These are phyloP conservation scores for Sphenopsis melanotis DNA, from an alignment of 2,797 vertebrate genomes.

Conservation along the genomic window DNA sequence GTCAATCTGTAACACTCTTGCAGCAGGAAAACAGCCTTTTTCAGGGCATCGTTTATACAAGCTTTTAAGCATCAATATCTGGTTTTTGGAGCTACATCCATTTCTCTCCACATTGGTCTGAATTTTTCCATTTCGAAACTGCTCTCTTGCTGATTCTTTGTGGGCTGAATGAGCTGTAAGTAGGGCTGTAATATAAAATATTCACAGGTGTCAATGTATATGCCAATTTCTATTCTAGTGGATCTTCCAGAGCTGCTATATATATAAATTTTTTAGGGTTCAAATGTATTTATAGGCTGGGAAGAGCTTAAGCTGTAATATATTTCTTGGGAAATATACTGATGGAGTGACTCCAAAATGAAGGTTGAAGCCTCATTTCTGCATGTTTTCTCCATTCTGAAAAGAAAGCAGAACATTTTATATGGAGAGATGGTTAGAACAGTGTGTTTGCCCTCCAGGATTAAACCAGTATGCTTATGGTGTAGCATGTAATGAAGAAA, in stretches of 20 bases:
- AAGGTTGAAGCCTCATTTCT: slow-evolving; percentile 3
- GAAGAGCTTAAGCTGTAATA: neutral
- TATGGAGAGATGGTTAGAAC: slow-evolving; percentile 28
- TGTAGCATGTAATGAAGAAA: slow-evolving; percentile 67
- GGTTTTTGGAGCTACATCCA: neutral
- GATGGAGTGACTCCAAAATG: neutral
- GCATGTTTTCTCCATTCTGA: slow-evolving; percentile 31
- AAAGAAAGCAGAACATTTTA: slow-evolving; percentile 40
- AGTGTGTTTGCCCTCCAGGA: slow-evolving; percentile 38
- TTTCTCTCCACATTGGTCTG: neutral
- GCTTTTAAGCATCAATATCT: neutral
- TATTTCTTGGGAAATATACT: neutral
- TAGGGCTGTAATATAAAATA: slow-evolving; percentile 14
- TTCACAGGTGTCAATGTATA: neutral
- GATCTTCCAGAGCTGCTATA: neutral
- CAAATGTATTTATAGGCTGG: neutral
- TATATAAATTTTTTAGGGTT: neutral
- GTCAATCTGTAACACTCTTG: neutral
- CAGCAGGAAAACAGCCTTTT: neutral
- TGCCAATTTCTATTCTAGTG: neutral
- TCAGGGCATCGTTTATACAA: fast-evolving
- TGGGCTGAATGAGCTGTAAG: neutral
- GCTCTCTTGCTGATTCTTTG: neutral
- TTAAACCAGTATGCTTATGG: slow-evolving; percentile 56
- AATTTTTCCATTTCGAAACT: neutral